Conservation (phyloP, 1,140 invertebrate species). For the Philopotamus ludificatus region DNA sequence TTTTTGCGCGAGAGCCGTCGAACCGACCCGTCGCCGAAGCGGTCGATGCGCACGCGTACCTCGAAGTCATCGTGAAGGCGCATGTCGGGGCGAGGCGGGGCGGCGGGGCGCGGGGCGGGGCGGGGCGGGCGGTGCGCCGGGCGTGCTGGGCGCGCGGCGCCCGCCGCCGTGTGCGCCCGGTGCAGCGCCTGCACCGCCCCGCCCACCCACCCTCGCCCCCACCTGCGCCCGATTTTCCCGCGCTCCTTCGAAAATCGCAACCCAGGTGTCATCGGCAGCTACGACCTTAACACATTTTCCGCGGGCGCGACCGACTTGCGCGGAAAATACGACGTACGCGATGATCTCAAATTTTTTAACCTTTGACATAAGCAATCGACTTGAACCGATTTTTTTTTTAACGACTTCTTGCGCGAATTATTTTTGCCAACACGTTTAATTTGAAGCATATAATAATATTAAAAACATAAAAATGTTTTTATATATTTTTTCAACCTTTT, state of each 20-base stretch:
- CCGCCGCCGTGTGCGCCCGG: slow-evolving; percentile 6
- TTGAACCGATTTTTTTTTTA: too few species aligned
- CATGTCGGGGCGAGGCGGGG: slow-evolving; percentile 12
- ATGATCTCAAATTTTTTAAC: not conserved
- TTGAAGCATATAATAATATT: too few species aligned
- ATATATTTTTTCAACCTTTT: too few species aligned
- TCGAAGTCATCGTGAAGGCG: slow-evolving; percentile 41
- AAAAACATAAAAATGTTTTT: too few species aligned
- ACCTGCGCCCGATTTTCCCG: not conserved
- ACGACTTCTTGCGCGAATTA: too few species aligned
- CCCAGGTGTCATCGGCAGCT: not conserved
- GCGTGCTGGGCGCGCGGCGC: slow-evolving; percentile 19
- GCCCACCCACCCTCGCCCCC: not conserved
- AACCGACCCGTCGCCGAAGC: not conserved
- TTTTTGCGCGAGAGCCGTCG: too few species aligned
- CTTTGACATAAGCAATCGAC: not conserved
- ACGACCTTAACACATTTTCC: not conserved
- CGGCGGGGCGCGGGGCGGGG: slow-evolving; percentile 26
- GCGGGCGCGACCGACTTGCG: too few species aligned
- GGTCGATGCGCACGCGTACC: slow-evolving; percentile 30
- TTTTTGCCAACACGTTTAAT: too few species aligned
- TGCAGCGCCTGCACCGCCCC: slow-evolving; percentile 2
- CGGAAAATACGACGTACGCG: not conserved
- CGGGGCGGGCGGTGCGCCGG: slow-evolving; percentile 7
- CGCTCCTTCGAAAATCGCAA: too few species aligned